Base-by-base conservation (phyloP, 2,113 vertebrate genomes). In the Carassius carassius region DNA sequence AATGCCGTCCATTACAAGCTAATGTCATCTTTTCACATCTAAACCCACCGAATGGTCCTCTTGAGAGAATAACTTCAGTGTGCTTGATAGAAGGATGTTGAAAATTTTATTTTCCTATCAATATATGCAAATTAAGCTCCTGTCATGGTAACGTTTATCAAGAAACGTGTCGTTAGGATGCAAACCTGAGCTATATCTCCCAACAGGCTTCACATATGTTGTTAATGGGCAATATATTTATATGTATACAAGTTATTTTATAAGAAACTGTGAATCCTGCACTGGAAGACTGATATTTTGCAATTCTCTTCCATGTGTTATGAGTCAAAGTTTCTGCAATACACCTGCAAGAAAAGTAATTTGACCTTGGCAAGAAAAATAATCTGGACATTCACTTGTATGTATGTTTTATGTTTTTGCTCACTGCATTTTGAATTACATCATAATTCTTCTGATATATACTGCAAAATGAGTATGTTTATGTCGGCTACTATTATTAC, bases 1-100 rank as follows among this genome's bases (percentile, higher is more conserved):
- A 98, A 99, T 97, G 97, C 98, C 97, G 95, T 96, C 94, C 93
- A 95, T 98, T 90, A 91, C 96, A 92, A 12, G 80, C 94, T 91
- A 94, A 94, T 92, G 90, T 65, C 84, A 90, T 47, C 41, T 41
- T 41, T 41, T 41, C 41, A 41, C 41, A 41, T 91, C 92, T 91
- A 29, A 58, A 5, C 29, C 17, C 16, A 9, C 47, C 3, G 13
- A 51, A 29, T 29, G 41, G 41, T 8, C 41, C 41, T 41, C 41
- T 41, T 41, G 41, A 78, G 41, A 56, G 17, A 77, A 58, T 58
- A 77, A 56, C 51, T 37, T 56, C 25, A 58, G 8, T 76, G 29
- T 77, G 17, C 49, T 54, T 32, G 25, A 69, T 29, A 76, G 56
- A 56, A 83, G 49, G 54, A 63, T 78, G 58, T 58, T 12, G 44